Base-by-base conservation (phyloP, 2,113 vertebrate species). In the Falcunculus frontatus region DNA sequence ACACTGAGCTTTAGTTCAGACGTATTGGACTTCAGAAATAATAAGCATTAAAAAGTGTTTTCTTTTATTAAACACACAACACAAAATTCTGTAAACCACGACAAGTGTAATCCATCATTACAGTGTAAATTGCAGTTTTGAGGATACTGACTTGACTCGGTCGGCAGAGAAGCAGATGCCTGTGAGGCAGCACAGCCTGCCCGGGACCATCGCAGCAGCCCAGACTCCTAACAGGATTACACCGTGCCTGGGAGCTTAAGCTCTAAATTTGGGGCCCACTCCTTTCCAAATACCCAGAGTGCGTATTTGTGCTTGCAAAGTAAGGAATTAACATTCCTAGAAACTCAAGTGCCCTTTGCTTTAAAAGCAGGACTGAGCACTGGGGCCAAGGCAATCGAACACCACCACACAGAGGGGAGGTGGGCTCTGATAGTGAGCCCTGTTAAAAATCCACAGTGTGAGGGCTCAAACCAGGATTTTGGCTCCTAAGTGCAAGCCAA, bases 91-190 rank as follows among this genome's bases (percentile, higher is more conserved):
- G 67, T 84, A 93, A 89, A 78, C 27, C 8, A 27, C 89, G 93
- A 94, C 92, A 95, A 88, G 81, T 7, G 9, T 75, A 97, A 97
- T 97, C 93, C 82, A 83, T 95, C 95, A 92, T 94, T 96, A 95
- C 93, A 94, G 92, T 97, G 93, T 93, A 96, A 97, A 97, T 95
- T 87, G 96, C 94, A 92, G 94, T 96, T 96, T 77, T 91, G 94
- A 96, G 94, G 93, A 84, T 79, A 94, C 5, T 83, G 93, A 87
- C 79, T 94, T 95, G 95, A 97, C 55, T 92, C 90, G 49, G 22
- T 39, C 67, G 30, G 83, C 87, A 92, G 89, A 87, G 95, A 75
- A 94, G 87, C 97, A 97, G 97, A 97, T 94, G 97, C 95, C 92
- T 92, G 69, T 1, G 2, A 90, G 88, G 94, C 79, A 84, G 93